phyloP scores from a whole-genome alignment of 2,113 vertebrate genomes.

The Megaceryle maxima region DNA sequence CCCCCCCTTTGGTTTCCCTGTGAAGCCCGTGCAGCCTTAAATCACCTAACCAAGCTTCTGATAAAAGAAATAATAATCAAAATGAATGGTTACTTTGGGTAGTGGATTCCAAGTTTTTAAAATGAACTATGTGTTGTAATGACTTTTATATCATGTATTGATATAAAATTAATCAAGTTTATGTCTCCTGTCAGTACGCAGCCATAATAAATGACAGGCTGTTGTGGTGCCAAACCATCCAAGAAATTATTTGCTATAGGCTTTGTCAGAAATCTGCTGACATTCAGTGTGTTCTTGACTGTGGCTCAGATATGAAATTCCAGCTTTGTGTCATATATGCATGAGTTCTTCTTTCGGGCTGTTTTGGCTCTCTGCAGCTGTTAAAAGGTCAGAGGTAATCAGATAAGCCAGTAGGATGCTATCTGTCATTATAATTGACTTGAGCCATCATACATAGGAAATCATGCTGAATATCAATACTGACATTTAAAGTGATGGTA shows the following conservation, averaged over 20 bases:
- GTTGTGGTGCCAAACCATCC: conserved; percentile 58
- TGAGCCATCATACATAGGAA: conserved; percentile 52
- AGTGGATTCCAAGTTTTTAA: conserved; percentile 3
- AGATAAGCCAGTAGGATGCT: conserved; percentile 63
- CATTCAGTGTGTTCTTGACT: conserved; percentile 63
- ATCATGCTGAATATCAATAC: conserved; percentile 54
- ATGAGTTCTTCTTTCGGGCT: conserved; percentile 54
- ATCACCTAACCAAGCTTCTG: not conserved
- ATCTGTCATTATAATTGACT: conserved; percentile 73
- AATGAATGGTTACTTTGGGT: conserved; percentile 11
- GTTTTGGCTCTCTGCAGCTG: conserved; percentile 64
- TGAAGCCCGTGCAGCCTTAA: not conserved
- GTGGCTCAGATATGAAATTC: conserved; percentile 49
- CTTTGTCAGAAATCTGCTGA: conserved; percentile 68
- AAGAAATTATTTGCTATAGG: conserved; percentile 66
- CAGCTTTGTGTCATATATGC: conserved; percentile 63
- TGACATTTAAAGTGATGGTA: conserved; percentile 51
- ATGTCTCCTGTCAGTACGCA: conserved; percentile 39
- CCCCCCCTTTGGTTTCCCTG: not conserved
- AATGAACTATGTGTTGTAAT: conserved; percentile 9
- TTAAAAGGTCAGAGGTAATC: conserved; percentile 75
- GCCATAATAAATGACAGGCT: conserved; percentile 54
- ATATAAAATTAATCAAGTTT: conserved; percentile 65
- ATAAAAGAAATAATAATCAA: conserved; percentile 9
- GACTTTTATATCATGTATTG: conserved; percentile 25